Evolutionary conservation across 2,797 vertebrate genomes (phyloP).

Genomic region (Manis pentadactyla): DNA sequence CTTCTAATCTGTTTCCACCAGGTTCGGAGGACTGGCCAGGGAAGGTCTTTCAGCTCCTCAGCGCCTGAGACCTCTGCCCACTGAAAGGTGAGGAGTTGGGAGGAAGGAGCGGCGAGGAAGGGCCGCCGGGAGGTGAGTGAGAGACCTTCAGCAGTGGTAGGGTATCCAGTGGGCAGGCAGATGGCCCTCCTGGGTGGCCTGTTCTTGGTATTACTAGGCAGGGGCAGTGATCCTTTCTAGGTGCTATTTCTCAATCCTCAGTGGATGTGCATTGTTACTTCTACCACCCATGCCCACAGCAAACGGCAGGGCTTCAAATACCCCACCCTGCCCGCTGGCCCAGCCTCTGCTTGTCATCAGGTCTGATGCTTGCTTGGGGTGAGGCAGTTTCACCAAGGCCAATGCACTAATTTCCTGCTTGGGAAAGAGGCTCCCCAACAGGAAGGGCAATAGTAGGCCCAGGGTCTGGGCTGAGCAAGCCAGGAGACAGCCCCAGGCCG

Average conservation of each 20-base stretch:
- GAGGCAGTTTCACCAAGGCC: not conserved
- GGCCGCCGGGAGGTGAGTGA: slow-evolving; percentile 61
- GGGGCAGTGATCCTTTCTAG: not conserved
- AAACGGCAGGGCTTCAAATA: not conserved
- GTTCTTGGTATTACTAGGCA: not conserved
- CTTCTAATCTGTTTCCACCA: slow-evolving; percentile 59
- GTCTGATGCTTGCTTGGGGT: not conserved
- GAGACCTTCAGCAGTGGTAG: not conserved
- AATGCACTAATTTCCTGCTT: not conserved
- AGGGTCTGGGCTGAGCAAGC: not conserved
- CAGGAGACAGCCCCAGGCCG: not conserved
- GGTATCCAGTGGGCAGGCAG: not conserved
- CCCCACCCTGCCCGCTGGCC: not conserved
- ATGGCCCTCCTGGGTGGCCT: not conserved
- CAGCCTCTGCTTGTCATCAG: not conserved
- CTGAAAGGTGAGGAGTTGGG: not conserved
- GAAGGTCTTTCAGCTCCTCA: not conserved
- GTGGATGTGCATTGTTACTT: not conserved
- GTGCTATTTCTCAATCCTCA: not conserved
- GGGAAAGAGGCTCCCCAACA: not conserved
- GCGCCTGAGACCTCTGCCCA: not conserved
- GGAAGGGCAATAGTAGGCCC: not conserved
- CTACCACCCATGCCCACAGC: not conserved
- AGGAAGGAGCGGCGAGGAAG: slow-evolving; percentile 22
- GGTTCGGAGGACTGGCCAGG: slow-evolving; percentile 2